Evolutionary conservation across 2,888 invertebrate genomes (phyloP).

Genomic region (Malthinus seriepunctatus): DNA sequence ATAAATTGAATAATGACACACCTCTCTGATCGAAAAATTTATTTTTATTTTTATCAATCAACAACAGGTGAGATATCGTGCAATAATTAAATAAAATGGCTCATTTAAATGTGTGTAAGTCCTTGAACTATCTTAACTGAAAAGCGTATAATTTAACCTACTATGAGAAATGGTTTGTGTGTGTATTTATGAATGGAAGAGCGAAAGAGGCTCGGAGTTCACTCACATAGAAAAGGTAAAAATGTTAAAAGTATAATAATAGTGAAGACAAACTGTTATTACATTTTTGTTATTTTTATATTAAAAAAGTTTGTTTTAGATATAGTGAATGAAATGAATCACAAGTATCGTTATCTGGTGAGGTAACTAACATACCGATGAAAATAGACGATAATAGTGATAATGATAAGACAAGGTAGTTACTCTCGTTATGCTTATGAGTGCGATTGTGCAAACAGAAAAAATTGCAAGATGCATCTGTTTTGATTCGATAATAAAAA

Average conservation of each 20-base stretch:
- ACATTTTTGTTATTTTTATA: background rate
- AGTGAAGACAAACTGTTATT: background rate
- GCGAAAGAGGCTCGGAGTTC: conserved; percentile 31
- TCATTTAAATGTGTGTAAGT: background rate
- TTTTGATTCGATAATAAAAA: conserved; percentile 4
- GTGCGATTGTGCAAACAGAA: background rate
- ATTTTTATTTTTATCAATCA: background rate
- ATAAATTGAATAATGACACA: too few species aligned
- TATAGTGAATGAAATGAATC: conserved; percentile 13
- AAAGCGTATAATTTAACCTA: conserved; percentile 24
- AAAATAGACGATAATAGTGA: background rate
- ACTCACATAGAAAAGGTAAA: conserved; percentile 25
- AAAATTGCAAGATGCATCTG: background rate
- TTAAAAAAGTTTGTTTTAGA: background rate
- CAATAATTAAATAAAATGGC: conserved; percentile 12
- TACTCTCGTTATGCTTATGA: conserved; percentile 2
- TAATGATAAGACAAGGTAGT: conserved; percentile 3
- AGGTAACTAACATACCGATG: conserved; percentile 10
- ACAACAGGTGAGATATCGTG: background rate
- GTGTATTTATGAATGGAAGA: conserved; percentile 37
- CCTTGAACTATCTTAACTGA: background rate
- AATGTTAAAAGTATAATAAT: background rate
- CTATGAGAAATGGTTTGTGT: conserved; percentile 33
- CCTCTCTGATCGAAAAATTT: background rate
- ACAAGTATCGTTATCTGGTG: conserved; percentile 8